Percentiles rank a stretch among this genome's conserved stretches.
Evolutionary conservation across 2,888 invertebrate genomes (phyloP).

Genomic region (Lymantria dispar): DNA sequence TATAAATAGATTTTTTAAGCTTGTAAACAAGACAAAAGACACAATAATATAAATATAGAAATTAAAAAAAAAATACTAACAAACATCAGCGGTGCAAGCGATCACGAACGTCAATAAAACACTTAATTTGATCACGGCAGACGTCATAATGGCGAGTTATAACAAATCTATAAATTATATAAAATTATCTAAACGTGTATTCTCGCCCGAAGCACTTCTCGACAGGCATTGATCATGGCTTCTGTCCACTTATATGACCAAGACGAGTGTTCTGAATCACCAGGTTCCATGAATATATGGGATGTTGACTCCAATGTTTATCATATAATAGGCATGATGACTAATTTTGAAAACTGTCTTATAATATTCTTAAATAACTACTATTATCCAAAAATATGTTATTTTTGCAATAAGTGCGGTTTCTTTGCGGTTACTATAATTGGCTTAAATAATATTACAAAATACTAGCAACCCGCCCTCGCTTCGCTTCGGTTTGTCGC

Average conservation of each 20-base stretch:
- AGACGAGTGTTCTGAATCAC: constrained; percentile 46
- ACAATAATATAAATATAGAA: background rate
- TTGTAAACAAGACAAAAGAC: too few species aligned
- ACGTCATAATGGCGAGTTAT: constrained; percentile 59
- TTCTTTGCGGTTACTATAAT: too few species aligned
- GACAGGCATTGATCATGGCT: constrained; percentile 73
- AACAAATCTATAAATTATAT: constrained; percentile 32
- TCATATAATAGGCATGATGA: constrained; percentile 22
- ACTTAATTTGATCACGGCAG: constrained; percentile 73
- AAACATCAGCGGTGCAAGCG: constrained; percentile 62
- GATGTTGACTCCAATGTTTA: constrained; percentile 22
- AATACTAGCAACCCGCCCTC: too few species aligned
- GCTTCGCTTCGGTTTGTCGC: too few species aligned
- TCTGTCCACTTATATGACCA: constrained; percentile 63
- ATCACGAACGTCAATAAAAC: constrained; percentile 67
- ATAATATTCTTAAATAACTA: too few species aligned
- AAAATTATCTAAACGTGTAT: constrained; percentile 43
- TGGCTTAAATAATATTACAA: too few species aligned
- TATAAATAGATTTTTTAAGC: too few species aligned
- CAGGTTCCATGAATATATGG: constrained; percentile 46
- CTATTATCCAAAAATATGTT: too few species aligned
- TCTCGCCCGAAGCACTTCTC: constrained; percentile 48
- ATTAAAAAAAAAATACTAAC: constrained; percentile 49
- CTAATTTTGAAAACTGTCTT: too few species aligned
- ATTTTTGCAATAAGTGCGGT: too few species aligned